Base-by-base conservation (phyloP, 2,113 vertebrate species). In the Calidris pugnax region DNA sequence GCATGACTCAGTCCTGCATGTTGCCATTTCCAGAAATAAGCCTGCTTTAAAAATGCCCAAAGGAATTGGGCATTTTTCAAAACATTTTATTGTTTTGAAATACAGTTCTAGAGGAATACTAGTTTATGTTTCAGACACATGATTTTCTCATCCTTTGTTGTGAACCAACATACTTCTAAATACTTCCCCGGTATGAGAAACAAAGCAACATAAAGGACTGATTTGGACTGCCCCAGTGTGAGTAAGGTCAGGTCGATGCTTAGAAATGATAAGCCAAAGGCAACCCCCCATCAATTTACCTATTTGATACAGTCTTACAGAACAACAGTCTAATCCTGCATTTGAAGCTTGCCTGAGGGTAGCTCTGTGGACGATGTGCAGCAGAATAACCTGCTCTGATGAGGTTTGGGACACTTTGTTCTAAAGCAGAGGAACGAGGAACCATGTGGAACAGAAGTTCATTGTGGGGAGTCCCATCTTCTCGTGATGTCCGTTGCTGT, bases 401-500 rank as follows among this genome's bases (percentile, higher is more conserved):
- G 53, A 85, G 41, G n/a, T 87, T 74, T 63, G 68, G 60, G 57
- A n/a, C 71, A 23, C 66, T 53, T 33, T 27, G 19, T 35, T 85
- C 51, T 82, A 39, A 90, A 89, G n/a, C 5, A 6, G 47, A 89
- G 35, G 53, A 45, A 72, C 22, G 27, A 53, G 48, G 33, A 85
- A 7, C 19, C 0, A 0, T 57, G 35, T 53, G 60, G 24, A 66
- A 35, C 14, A 37, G 23, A 45, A 62, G 24, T 35, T 88, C 7
- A 1, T 37, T 63, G 33, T 39, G 66, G 24, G n/a, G 32, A 82
- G 9, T 85, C 50, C 33, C 32, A 2, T 73, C 63, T 89, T 67
- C 53, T 66, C 0, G 0, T 53, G 26, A 27, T 50, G 19, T 39
- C 56, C 7, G 0, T 50, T 83, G 72, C 62, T 76, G 12, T 16